Percentiles rank a stretch among this genome's conserved stretches.
Evolutionary conservation across 2,113 vertebrate genomes (phyloP).

Genomic region (Hystrix cristata): DNA sequence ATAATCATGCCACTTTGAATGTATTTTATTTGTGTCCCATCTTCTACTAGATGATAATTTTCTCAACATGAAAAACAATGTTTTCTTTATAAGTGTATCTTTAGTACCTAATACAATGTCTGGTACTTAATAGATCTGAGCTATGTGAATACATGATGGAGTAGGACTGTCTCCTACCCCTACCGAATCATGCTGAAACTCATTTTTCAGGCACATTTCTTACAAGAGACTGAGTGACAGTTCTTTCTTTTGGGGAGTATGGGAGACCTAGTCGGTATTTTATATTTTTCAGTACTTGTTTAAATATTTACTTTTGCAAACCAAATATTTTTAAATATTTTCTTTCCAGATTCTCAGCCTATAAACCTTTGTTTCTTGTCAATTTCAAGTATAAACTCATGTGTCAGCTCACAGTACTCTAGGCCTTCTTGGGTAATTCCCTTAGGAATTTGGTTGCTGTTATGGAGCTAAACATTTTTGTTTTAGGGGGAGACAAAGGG

Average conservation of each 20-base stretch:
- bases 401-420: neutral
- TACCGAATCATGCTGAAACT: neutral
- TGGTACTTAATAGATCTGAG: neutral
- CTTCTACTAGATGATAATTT: neutral
- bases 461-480: neutral
- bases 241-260: neutral
- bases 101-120: neutral
- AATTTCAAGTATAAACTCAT: neutral
- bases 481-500: neutral
- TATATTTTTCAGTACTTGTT: neutral
- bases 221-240: neutral
- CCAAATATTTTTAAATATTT: conserved; percentile 1
- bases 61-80: neutral
- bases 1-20: neutral
- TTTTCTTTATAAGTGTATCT: neutral
- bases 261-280: neutral
- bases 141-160: neutral
- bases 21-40: neutral
- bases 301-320: neutral
- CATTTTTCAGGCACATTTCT: neutral
- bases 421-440: neutral
- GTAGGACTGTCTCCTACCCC: neutral
- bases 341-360: neutral
- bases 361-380: neutral
- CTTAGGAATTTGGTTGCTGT: neutral